A percentile compares a stretch with the other conserved stretches of the same genome.
Conservation (phyloP, 2,888 invertebrate genomes). For the Nemapogon koenigi region DNA sequence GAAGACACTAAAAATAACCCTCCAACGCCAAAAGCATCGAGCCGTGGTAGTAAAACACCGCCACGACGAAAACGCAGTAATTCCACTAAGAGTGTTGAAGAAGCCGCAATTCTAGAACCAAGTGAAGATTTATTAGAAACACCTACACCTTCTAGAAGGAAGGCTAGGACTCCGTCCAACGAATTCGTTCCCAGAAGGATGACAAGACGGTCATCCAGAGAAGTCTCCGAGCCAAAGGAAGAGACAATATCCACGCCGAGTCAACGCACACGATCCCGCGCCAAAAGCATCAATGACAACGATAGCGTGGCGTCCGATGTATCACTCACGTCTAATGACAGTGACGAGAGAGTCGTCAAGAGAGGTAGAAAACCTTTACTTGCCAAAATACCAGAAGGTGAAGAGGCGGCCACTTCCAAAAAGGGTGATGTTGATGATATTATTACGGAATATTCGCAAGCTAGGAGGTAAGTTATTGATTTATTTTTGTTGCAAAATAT, state of each 20-base stretch:
- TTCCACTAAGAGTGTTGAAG: conserved; percentile 2
- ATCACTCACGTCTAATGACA: conserved; percentile 27
- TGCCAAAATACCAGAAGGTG: background rate
- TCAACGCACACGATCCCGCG: conserved; percentile 28
- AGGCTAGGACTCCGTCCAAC: conserved; percentile 1
- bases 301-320: conserved; percentile 39
- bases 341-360: conserved; percentile 24
- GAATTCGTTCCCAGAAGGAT: conserved; percentile 24
- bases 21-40: conserved; percentile 34
- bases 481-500: background rate
- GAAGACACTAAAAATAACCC: no score
- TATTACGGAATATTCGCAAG: background rate
- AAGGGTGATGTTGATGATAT: background rate
- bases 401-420: background rate
- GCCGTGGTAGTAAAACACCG: conserved; percentile 19
- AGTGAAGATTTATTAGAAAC: background rate
- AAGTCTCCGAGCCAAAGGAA: conserved; percentile 28
- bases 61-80: background rate
- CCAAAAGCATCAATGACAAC: conserved; percentile 38
- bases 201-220: conserved; percentile 43
- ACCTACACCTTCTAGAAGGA: conserved; percentile 9
- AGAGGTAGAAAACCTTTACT: conserved; percentile 33
- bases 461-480: background rate
- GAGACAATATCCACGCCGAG: conserved; percentile 35
- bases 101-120: background rate